These are phyloP conservation scores for Oreocharis arfaki DNA, from an alignment of 2,113 vertebrate species.

Conservation along the genomic window DNA sequence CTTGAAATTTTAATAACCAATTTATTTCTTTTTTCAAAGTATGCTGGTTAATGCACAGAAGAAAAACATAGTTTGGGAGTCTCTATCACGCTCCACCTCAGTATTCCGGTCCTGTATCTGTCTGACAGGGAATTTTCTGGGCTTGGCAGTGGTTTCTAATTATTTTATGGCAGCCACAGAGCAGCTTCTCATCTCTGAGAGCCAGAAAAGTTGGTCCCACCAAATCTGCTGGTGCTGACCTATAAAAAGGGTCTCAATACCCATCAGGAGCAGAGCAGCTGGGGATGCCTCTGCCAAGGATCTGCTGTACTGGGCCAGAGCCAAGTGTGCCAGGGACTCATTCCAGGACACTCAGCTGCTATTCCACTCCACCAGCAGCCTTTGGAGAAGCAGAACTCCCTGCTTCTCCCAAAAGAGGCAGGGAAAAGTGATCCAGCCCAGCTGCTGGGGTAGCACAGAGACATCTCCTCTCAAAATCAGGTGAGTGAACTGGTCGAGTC, in stretches of 20 bases:
- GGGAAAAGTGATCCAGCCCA: neutral
- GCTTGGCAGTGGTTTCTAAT: neutral
- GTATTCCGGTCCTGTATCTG: neutral
- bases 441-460: neutral
- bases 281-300: constrained; percentile 1
- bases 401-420: neutral
- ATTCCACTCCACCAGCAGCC: neutral
- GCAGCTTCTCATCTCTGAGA: neutral
- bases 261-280: neutral
- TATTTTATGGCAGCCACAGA: neutral
- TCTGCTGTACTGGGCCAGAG: neutral
- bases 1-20: neutral
- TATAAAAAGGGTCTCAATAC: neutral
- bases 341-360: neutral
- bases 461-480: neutral
- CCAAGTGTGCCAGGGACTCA: neutral
- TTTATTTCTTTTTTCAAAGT: neutral
- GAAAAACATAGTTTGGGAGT: neutral
- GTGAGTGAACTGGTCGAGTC: neutral
- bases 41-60: neutral
- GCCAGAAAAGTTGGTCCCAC: neutral
- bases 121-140: neutral
- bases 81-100: neutral
- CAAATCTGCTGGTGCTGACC: constrained; percentile 4
- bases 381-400: neutral